Base-by-base conservation (phyloP, 1,140 invertebrate genomes). In the Procambarus virginalis region DNA sequence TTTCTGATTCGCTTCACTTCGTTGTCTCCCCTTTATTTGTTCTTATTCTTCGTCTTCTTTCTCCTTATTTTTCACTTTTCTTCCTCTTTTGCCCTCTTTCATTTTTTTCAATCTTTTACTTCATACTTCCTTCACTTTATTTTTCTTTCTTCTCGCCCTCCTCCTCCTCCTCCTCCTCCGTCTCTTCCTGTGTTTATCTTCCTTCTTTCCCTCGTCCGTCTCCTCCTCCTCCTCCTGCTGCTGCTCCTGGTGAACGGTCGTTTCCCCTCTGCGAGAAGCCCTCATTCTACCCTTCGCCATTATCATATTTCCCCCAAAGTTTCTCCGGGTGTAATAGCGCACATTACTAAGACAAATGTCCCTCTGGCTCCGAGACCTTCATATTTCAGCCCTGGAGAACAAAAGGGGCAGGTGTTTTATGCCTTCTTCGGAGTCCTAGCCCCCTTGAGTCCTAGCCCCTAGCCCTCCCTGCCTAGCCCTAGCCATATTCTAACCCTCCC, bases 321-420 rank as follows among this genome's bases (percentile, higher is more conserved):
- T 84, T 84, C 88, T 81, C 70, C 58, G 88, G 88, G 78, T 89
- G 88, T 89, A 89, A 89, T 89, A 89, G 88, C 88, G 88, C 81
- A 89, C 88, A 89, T 89, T 89, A 89, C 88, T 89, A 89, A 89
- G 88, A 89, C 88, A 89, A 89, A 89, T 89, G 88, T 81, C 88
- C 82, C 76, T 77, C 88, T 84, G 81, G 81, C 88, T 78, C 88
- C 88, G 64, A 84, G 88, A 84, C 88, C 88, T 89, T 89, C 88
- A 89, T 89, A 89, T 89, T 89, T 89, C 88, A 89, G 81, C 84
- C 88, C 78, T 46, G 51, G 73, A 83, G 88, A 84, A 88, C 86
- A 88, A 88, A 81, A 88, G 86, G 86, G 86, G 78, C 78, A 88
- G 86, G 78, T 81, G 86, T 88, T 88, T 86, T 86, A 86, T 86